Evolutionary conservation across 2,797 vertebrate species (phyloP), one percentile per base, ranked within the genome.

Genomic region (Urocyon cinereoargenteus): DNA sequence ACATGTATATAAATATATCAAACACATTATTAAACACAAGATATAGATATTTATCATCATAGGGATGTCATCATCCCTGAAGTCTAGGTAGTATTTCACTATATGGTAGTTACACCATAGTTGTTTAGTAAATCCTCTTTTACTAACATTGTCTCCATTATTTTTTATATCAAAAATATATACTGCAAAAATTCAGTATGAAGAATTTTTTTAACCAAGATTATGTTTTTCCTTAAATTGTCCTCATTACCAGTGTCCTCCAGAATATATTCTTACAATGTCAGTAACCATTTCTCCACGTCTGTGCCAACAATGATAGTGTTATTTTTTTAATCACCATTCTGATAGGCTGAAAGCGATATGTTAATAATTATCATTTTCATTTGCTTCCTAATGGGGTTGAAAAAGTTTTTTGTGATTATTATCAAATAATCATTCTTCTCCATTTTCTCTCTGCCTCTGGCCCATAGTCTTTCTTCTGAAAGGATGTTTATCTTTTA

Each of bases 361-460:
- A 53, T 64, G 40, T 91, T 84, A 94, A 57, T 7, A 78, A 68
- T 73, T 45, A 11, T 18, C 4, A n/a, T 28, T 89, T 90, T 70
- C 19, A 64, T 79, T 77, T 90, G 34, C 61, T 93, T 90, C 82
- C 31, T 66, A 66, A 31, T 85, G 24, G 31, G 16, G 21, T 68
- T 57, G 49, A 61, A 87, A 64, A 21, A 31, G n/a, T 49, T 68
- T 84, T 68, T 59, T 7, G 28, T 26, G 34, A 34, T 36, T 57
- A 85, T 86, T 87, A 53, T 61, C 8, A 68, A 51, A 21, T 91
- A 40, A 45, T 61, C 31, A 83, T 94, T 91, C 6, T 83, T 75
- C 51, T 91, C 24, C 85, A 49, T 93, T 93, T 70, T 78, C 31
- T 93, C 62, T 78, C 24, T 91, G 59, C 72, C 24, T 53, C 55